Evolutionary conservation across 2,113 vertebrate genomes (phyloP), one percentile per base, ranked within the genome.

Genomic region (Blennius ocellaris): DNA sequence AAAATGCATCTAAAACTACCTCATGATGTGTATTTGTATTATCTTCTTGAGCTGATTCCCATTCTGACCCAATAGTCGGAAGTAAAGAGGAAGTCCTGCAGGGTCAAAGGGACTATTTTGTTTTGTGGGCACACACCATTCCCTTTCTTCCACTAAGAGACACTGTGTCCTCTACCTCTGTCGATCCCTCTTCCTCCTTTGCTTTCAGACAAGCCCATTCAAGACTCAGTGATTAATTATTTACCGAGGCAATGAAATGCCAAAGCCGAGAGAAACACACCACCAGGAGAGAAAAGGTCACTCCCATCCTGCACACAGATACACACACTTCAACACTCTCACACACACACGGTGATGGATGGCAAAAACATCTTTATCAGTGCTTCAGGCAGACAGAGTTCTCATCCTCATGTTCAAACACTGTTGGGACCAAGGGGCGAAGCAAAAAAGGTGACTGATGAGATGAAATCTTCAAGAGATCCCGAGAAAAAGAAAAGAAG

Each of bases 191-290:
- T 45, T 37, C 62, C 86, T 80, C 74, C 69, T 84, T 69, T 11
- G 8, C 82, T 69, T 36, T 53, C 74, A 85, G 83, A 88, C 88
- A 73, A 81, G 81, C 75, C 83, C 67, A 43, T 84, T 86, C 67
- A 78, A 76, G 82, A 83, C 75, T 65, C 48, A 0, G 75, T 73
- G 84, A 89, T 91, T 89, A 91, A 92, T 92, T 90, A 91, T 92
- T 92, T 85, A 90, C 84, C 58, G 79, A 7, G 66, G 85, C 84
- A 82, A 88, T 88, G 87, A 91, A 93, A 93, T 90, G 89, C 85
- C 92, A 87, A 86, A 84, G 84, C 85, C 81, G 57, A 44, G 76
- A 77, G 89, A 87, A 89, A 83, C 84, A 77, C 69, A 70, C 78
- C 75, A 73, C 53, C 75, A 59, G 82, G 80, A 78, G 54, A 84